Evolutionary conservation across 1,140 invertebrate genomes (phyloP).

Genomic region (Plodia interpunctella): DNA sequence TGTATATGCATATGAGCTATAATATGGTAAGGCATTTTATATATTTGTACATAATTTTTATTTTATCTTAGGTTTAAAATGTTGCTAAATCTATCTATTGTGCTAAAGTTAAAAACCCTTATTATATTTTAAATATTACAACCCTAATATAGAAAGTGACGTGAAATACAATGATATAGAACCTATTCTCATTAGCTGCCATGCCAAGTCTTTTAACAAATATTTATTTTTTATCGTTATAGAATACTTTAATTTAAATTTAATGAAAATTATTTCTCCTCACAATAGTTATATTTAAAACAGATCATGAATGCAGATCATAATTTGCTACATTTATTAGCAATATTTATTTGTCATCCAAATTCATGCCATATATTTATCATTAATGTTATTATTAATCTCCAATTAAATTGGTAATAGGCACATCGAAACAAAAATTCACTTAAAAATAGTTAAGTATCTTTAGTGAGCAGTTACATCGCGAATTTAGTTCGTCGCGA

Average conservation of each 20-base stretch:
- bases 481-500: not conserved
- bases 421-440: not conserved
- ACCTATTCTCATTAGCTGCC: too few species aligned
- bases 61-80: not conserved
- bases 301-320: too few species aligned
- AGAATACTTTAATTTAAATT: too few species aligned
- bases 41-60: not conserved
- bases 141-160: not conserved
- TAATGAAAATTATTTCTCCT: too few species aligned
- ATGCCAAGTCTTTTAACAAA: too few species aligned
- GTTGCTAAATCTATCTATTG: not conserved
- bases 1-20: slow-evolving; percentile 6
- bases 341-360: too few species aligned
- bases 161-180: too few species aligned
- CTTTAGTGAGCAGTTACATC: slow-evolving; percentile 43
- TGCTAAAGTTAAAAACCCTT: not conserved
- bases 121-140: slow-evolving; percentile 1
- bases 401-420: not conserved
- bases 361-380: too few species aligned
- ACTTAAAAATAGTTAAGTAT: slow-evolving; percentile 48
- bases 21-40: not conserved
- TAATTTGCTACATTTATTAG: too few species aligned
- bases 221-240: too few species aligned
- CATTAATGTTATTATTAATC: not conserved
- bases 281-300: too few species aligned